Evolutionary conservation across 2,888 invertebrate species (phyloP), one percentile per base, ranked within the genome.

Genomic region (Catonia carolina): DNA sequence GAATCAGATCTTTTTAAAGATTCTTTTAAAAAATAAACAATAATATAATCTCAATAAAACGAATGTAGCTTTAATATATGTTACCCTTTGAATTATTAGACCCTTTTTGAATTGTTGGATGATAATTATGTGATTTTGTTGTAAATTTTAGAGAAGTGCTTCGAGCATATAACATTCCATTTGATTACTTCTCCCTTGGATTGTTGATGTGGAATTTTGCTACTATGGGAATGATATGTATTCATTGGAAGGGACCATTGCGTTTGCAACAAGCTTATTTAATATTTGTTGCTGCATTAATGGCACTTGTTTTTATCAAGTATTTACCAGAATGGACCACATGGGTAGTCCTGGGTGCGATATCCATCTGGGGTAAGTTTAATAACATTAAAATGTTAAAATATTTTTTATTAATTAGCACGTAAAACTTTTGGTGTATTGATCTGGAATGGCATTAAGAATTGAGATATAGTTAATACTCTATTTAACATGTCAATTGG

Each of bases 271-370:
- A 93, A 73, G 94, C 91, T 0, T 99, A 99, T 74, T 81, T 99
- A 33, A 97, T 99, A 68, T 90, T 96, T 70, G 88, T 99, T 47
- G 95, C 97, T 2, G 96, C 99, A 0, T 76, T 99, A 22, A 97
- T 99, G 96, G 98, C 99, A 0, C 79, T 99, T 18, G 91, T 97
- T 31, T 99, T 99, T 71, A 98, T 99, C 64, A 99, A 99, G 76
- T 97, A 97, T 74, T 77, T 99, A 54, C 99, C 99, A 0, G 96
- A 98, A 71, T 99, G 98, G 97, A 98, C 99, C 1, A 91, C 94
- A 0, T 99, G 99, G 99, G 87, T 89, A 31, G 94, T 99, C 4
- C 79, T 99, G 4, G 97, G 85, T 62, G 92, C 92, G 39, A 96
- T 99, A 69, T 97, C 98, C 35, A 82, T 99, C 68, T 99, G 99